Evolutionary conservation across 2,797 vertebrate species (phyloP).

Genomic region (Perodicticus potto): DNA sequence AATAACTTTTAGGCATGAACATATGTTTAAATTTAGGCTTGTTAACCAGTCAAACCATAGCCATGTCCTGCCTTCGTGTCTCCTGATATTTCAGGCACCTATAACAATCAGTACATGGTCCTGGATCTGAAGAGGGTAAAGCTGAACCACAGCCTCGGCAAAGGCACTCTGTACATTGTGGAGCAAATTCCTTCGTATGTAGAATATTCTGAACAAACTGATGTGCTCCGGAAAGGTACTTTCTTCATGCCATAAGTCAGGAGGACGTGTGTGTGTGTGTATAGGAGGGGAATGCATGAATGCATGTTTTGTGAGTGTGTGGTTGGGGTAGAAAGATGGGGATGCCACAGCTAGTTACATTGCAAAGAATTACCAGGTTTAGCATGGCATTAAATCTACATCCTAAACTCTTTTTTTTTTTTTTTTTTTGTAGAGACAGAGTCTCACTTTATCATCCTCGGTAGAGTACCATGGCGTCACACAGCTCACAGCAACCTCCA

Average conservation of each 20-base stretch:
- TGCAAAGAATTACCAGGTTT: neutral
- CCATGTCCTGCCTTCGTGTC: conserved; percentile 4
- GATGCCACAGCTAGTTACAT: neutral
- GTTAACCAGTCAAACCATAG: neutral
- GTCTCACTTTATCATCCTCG: no score
- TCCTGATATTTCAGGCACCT: conserved; percentile 90
- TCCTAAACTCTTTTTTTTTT: neutral
- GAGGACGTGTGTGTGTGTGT: neutral
- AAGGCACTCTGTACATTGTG: conserved; percentile 93
- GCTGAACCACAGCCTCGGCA: conserved; percentile 88
- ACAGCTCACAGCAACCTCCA: no score
- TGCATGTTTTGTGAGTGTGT: neutral
- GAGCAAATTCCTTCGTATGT: conserved; percentile 96
- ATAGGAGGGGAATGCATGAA: no score
- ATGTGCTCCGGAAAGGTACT: conserved; percentile 93
- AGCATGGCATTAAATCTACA: neutral
- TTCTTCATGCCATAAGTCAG: neutral
- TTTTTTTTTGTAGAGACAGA: no score
- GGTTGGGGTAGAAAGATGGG: neutral
- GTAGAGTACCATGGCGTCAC: no score
- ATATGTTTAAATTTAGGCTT: neutral
- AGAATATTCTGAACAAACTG: conserved; percentile 94
- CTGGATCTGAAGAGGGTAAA: conserved; percentile 93
- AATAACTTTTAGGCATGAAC: neutral
- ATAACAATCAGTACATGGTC: conserved; percentile 98